Evolutionary conservation across 2,113 vertebrate genomes (phyloP).

Genomic region (Pipra filicauda): DNA sequence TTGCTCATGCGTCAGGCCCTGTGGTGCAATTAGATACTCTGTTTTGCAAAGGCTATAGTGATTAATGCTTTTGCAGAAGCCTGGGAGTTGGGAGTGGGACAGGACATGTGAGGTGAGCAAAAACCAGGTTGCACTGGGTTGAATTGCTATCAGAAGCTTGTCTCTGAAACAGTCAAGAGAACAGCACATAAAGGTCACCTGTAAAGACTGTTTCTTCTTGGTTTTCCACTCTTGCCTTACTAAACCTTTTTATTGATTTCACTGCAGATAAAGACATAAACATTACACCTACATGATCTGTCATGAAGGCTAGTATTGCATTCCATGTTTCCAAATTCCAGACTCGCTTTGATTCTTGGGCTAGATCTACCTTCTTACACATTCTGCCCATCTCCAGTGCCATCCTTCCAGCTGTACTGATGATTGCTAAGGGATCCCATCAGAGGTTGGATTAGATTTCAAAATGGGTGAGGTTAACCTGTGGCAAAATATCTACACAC

Average conservation of each 20-base stretch:
- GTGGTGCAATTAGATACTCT: slow-evolving; percentile 11
- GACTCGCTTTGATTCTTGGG: not conserved
- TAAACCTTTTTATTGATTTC: slow-evolving; percentile 26
- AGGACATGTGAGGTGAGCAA: not conserved
- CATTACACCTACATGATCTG: not conserved
- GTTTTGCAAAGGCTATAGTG: not conserved
- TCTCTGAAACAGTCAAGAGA: not conserved
- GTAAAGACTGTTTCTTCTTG: slow-evolving; percentile 24
- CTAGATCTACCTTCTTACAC: not conserved
- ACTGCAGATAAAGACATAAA: not conserved
- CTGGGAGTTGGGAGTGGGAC: not conserved
- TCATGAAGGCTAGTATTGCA: not conserved
- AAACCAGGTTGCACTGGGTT: not conserved
- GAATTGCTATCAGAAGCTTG: not conserved
- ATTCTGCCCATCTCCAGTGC: not conserved
- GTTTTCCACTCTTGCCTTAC: slow-evolving; percentile 3
- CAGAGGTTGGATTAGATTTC: not conserved
- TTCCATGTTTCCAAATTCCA: not conserved
- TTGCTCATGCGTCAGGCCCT: not conserved
- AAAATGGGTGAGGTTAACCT: not conserved
- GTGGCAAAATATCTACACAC: not conserved
- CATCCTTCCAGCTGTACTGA: not conserved
- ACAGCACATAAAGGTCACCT: not conserved
- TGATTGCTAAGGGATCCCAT: fast-evolving
- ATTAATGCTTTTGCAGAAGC: not conserved